phyloP scores from a whole-genome alignment of 2,113 vertebrate genomes.

The Montifringilla adamsi region DNA sequence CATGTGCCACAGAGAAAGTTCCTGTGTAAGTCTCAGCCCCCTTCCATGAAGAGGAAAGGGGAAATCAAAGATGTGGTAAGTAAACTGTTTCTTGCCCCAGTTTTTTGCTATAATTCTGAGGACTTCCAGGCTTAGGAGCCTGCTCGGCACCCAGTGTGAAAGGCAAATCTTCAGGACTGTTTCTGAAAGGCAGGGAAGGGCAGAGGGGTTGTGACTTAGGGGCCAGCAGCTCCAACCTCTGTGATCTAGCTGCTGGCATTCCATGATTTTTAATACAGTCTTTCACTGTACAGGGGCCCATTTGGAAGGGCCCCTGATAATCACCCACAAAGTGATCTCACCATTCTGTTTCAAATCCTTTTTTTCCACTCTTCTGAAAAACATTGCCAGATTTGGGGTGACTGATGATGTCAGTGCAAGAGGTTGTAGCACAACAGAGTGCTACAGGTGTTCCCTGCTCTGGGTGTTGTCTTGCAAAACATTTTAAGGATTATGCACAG shows the following conservation, averaged over 20 bases:
- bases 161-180: background rate
- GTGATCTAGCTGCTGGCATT: background rate
- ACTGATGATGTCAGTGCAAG: background rate
- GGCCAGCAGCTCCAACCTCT: background rate
- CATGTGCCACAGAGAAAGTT: background rate
- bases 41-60: background rate
- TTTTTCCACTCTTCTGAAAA: background rate
- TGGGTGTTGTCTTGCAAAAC: background rate
- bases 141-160: rapidly evolving
- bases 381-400: background rate
- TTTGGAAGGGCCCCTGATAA: background rate
- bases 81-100: background rate
- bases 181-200: background rate
- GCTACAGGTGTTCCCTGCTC: background rate
- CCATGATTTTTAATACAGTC: background rate
- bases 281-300: background rate
- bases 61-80: background rate
- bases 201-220: background rate
- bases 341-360: background rate
- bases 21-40: background rate
- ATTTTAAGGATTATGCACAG: background rate
- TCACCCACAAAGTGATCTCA: background rate
- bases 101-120: background rate
- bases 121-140: background rate
- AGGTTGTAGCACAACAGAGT: background rate